These are phyloP conservation scores for Tillus elongatus DNA, from an alignment of 2,888 invertebrate genomes.

Conservation along the genomic window DNA sequence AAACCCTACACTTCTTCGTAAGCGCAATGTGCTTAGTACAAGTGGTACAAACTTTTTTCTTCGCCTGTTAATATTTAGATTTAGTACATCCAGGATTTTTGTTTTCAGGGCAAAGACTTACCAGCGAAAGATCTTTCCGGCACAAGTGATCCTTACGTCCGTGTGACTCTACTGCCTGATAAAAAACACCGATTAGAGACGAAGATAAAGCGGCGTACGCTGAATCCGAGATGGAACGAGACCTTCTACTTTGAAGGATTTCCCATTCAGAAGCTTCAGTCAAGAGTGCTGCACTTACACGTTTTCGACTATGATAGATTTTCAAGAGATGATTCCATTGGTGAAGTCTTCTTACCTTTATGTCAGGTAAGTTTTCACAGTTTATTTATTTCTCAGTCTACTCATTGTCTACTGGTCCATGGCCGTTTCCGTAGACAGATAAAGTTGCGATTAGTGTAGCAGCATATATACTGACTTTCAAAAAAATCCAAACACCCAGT, in stretches of 20 bases:
- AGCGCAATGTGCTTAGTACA: no score
- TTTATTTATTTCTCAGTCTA: not conserved
- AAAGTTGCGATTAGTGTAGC: no score
- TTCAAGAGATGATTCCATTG: slow-evolving; percentile 88
- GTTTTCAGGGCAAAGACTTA: slow-evolving; percentile 76
- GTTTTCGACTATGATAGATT: slow-evolving; percentile 93
- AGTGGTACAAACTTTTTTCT: no score
- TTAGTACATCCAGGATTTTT: no score
- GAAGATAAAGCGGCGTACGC: slow-evolving; percentile 81
- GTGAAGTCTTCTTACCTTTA: slow-evolving; percentile 83
- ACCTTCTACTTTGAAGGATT: slow-evolving; percentile 93
- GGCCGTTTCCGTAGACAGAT: no score
- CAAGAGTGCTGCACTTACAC: slow-evolving; percentile 82
- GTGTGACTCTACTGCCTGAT: slow-evolving; percentile 81
- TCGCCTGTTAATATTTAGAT: no score
- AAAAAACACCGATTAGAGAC: slow-evolving; percentile 89
- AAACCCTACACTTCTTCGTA: no score
- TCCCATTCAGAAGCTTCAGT: slow-evolving; percentile 86
- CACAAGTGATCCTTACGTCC: slow-evolving; percentile 85
- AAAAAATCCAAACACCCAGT: no score
- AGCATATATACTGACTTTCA: no score
- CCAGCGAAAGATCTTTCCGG: slow-evolving; percentile 89
- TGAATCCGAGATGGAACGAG: slow-evolving; percentile 90
- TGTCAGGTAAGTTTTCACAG: slow-evolving; percentile 69
- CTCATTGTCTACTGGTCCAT: no score